Conservation (phyloP, 2,888 invertebrate species). For the Isoperla grammatica region DNA sequence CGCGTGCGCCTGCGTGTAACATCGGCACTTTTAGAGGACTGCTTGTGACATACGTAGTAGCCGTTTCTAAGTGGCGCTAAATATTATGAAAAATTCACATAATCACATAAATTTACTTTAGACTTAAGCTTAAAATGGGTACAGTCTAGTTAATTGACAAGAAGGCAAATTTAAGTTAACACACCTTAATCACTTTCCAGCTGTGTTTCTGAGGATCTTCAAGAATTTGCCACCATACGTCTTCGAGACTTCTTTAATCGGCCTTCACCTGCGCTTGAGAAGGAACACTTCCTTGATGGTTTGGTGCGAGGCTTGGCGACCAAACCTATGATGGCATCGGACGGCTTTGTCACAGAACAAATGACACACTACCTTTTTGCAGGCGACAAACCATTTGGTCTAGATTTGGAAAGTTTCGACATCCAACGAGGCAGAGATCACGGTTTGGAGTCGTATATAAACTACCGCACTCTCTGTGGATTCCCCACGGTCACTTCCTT, state of each 20-base stretch:
- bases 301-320: constrained; percentile 11
- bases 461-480: constrained; percentile 33
- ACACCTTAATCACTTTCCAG: no score
- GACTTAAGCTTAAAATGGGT: no score
- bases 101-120: no score
- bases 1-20: no score
- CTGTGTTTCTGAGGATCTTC: constrained; percentile 15
- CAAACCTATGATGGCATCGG: constrained; percentile 1
- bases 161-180: no score
- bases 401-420: constrained; percentile 37
- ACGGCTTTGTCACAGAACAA: constrained; percentile 23
- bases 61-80: no score
- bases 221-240: not conserved
- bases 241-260: constrained; percentile 13
- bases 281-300: constrained; percentile 1
- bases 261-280: not conserved
- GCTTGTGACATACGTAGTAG: no score
- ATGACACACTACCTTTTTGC: constrained; percentile 36
- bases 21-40: no score
- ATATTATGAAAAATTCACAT: no score
- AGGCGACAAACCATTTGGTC: constrained; percentile 33
- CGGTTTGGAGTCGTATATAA: constrained; percentile 33
- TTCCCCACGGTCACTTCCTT: constrained; percentile 30
- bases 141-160: no score
- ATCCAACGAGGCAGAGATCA: constrained; percentile 38